A percentile compares a stretch with the other conserved stretches of the same genome.
Conservation (phyloP, 2,888 invertebrate species). For the Eristalinus aeneus region DNA sequence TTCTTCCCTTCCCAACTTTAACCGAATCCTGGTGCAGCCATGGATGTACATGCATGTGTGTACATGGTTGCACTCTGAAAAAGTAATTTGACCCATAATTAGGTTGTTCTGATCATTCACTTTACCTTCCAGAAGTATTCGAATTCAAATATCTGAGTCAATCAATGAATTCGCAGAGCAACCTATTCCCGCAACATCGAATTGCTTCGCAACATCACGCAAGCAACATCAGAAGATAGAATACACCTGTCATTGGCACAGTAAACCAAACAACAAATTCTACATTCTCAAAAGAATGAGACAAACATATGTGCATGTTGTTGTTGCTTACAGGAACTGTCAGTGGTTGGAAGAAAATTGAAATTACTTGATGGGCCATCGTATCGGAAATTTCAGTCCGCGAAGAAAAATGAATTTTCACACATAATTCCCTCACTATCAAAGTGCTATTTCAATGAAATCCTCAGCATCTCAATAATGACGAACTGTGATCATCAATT, state of each 20-base stretch:
- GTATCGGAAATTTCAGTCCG: slow-evolving; percentile 59
- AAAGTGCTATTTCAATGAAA: slow-evolving; percentile 44
- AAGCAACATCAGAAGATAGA: slow-evolving; percentile 23
- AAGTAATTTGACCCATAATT: no score
- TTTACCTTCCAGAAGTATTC: neutral
- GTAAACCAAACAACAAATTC: slow-evolving; percentile 32
- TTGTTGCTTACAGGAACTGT: slow-evolving; percentile 51
- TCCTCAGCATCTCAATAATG: slow-evolving; percentile 38
- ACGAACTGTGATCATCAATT: neutral
- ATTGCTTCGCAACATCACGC: neutral
- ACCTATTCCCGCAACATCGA: neutral
- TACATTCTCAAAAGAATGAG: slow-evolving; percentile 18
- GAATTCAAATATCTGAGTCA: neutral
- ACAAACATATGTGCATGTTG: neutral
- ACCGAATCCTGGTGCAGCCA: no score
- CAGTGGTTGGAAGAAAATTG: slow-evolving; percentile 42
- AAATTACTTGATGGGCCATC: slow-evolving; percentile 20
- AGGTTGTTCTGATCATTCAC: neutral
- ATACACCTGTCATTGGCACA: slow-evolving; percentile 1
- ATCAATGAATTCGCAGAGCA: neutral
- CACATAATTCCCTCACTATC: slow-evolving; percentile 8
- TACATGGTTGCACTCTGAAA: no score
- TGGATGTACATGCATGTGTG: no score
- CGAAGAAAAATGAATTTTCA: slow-evolving; percentile 46
- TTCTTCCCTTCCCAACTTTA: no score